Percentiles rank a stretch among this genome's conserved stretches.
These are phyloP conservation scores for Leptocoma aspasia DNA, from an alignment of 2,113 vertebrate species.

Conservation along the genomic window DNA sequence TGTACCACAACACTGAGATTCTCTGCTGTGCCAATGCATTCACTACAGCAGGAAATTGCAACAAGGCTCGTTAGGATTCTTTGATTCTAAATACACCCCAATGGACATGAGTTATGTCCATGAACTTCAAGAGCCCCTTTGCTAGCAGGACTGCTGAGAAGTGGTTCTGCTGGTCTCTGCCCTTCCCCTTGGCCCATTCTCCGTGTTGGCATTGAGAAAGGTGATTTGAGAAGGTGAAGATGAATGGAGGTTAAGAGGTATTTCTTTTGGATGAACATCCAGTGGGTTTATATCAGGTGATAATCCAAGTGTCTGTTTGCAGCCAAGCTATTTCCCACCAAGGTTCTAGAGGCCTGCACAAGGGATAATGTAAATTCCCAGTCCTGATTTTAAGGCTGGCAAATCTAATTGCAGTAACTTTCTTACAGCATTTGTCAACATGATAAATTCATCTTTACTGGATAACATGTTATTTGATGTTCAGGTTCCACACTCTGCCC, in stretches of 20 bases:
- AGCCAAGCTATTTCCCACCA: background rate
- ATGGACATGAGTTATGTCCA: background rate
- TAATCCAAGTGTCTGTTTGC: background rate
- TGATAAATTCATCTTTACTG: background rate
- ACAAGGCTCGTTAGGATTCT: background rate
- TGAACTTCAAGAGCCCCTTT: background rate
- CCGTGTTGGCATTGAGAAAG: background rate
- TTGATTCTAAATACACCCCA: fast-evolving
- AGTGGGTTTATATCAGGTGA: background rate
- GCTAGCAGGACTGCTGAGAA: background rate
- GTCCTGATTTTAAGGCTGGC: background rate
- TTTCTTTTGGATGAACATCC: background rate
- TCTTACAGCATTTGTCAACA: background rate
- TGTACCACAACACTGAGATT: background rate
- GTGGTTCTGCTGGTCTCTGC: background rate
- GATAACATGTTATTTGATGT: background rate
- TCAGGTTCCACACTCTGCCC: background rate
- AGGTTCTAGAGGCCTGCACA: background rate
- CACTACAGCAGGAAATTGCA: background rate
- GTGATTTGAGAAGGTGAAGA: background rate
- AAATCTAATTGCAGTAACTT: background rate
- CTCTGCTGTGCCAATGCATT: background rate
- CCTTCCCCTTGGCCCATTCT: background rate
- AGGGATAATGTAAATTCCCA: background rate
- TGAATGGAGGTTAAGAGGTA: background rate